phyloP scores from a whole-genome alignment of 64 coral and sea anemone genomes.

The Stichodactyla helianthus region DNA sequence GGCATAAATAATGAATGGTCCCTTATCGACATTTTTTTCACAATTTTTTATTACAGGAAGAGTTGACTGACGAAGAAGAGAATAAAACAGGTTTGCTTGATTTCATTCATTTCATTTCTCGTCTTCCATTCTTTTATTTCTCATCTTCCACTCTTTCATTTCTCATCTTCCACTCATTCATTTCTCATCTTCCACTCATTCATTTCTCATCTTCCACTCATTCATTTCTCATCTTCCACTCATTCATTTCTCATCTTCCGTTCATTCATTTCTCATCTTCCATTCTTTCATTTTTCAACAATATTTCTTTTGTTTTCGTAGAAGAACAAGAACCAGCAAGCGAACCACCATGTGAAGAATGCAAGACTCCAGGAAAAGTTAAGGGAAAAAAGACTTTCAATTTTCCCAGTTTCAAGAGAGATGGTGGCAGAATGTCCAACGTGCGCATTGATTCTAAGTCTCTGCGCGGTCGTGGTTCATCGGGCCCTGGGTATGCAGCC shows the following conservation, averaged over 20 bases:
- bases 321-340: background rate
- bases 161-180: too few species aligned
- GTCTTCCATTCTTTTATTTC: too few species aligned
- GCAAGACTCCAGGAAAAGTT: constrained; percentile 27
- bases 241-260: too few species aligned
- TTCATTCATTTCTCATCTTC: too few species aligned
- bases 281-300: too few species aligned
- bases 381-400: constrained; percentile 50
- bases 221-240: too few species aligned
- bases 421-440: constrained; percentile 65
- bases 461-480: constrained; percentile 29
- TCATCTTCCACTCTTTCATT: too few species aligned
- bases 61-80: constrained; percentile 5
- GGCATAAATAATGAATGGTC: too few species aligned
- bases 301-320: background rate
- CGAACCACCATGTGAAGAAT: constrained; percentile 41
- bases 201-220: too few species aligned
- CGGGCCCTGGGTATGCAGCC: constrained; percentile 67
- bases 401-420: constrained; percentile 47
- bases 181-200: too few species aligned
- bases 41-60: background rate
- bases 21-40: background rate
- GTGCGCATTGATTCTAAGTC: constrained; percentile 57
- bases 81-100: background rate
- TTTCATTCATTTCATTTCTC: background rate